Evolutionary conservation across 2,113 vertebrate species (phyloP), one percentile per base, ranked within the genome.

Genomic region (Dasyornis broadbenti): DNA sequence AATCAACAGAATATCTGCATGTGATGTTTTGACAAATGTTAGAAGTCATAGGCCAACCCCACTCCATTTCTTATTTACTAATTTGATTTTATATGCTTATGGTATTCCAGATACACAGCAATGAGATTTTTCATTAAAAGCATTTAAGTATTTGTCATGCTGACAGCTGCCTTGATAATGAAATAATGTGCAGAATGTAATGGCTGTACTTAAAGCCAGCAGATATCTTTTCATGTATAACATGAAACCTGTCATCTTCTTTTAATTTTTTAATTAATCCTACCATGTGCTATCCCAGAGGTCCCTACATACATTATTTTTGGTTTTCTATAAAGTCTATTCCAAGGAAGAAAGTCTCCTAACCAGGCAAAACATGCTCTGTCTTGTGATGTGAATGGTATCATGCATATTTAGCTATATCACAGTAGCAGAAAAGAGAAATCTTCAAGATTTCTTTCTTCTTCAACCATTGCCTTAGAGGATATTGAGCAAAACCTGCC

Each of bases 21-120:
- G 44, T 93, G 92, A 85, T 94, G 76, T 92, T 90, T 85, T 87
- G 35, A 77, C 49, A 90, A 52, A 83, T 59, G 59, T 77, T 72
- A 81, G 15, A 89, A 70, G 33, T 42, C 23, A 66, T 2, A 70
- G 52, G 49, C 59, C 49, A 82, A 52, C 20, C 1, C 7, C 30
- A 3, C 15, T 18, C 15, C 52, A 40, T 47, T 66, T 93, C 39
- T 86, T 91, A 50, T 90, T 90, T 95, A 64, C 56, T 92, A 27
- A 59, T 70, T 77, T 66, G 39, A 60, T 70, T 83, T 8, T 10
- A 7, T 72, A 16, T 57, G 24, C 26, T 1, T 4, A 3, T 31
- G 26, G 15, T 31, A 37, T 57, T 91, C 31, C 57, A 90, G 37
- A 8, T 35, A 80, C 23, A 40, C 13, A 88, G 37, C n/a, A 66